Evolutionary conservation across 1,140 invertebrate species (phyloP), one percentile per base, ranked within the genome.

Genomic region (Drosophila subobscura): DNA sequence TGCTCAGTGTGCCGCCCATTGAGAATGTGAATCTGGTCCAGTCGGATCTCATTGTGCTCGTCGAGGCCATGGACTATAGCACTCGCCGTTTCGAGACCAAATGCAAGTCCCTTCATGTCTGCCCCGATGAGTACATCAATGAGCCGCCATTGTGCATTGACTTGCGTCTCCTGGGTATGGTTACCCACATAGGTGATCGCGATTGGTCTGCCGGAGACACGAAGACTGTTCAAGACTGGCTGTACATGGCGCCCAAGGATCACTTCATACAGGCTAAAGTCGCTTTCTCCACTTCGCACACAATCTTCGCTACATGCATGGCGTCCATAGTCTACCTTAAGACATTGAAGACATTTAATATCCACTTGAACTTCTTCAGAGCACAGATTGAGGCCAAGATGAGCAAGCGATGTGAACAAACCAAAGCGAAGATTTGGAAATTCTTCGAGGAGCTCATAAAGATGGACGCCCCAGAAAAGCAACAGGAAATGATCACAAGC

Each of bases 41-140:
- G 4, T 12, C 2, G 4, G 44, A 73, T 22, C 7, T 85, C 2
- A 0, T 20, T 1, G 72, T 85, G 10, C 12, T 47, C 4, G 64
- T 85, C 2, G 63, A 85, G 27, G 76, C 64, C 12, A 4, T 85
- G 25, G 80, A 85, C n/a, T 16, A 52, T 2, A 68, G 85, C 8
- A 79, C 80, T 0, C 76, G 77, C 2, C 45, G 42, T 16, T 61
- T 73, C 8, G 5, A 6, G 3, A 72, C 67, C 0, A 40, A 5
- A 7, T 60, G 60, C 14, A 64, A 64, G 1, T 10, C 45, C 1
- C 12, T 85, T 8, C 80, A 53, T n/a, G 10, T 20, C 0, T 85
- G 80, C 14, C 57, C 80, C 0, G 49, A 58, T 2, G 50, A 68
- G 5, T 12, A 41, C 0, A 65, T 40, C 3, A 47, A 46, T 29